A percentile compares a stretch with the other conserved stretches of the same genome.
phyloP scores from a whole-genome alignment of 2,113 vertebrate genomes.

The Catagonus wagneri region DNA sequence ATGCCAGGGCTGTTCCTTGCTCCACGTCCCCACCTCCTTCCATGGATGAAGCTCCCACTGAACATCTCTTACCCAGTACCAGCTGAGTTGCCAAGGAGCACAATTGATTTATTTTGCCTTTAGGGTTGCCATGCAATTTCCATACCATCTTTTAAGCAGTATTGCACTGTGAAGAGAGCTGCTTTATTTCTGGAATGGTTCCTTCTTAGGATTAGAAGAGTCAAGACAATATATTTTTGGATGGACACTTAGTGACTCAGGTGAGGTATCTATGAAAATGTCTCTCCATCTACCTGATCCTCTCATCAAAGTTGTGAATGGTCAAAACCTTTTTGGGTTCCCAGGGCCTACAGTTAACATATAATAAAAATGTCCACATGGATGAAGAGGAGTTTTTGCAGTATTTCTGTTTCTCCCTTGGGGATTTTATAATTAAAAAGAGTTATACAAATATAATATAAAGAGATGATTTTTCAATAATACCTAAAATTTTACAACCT shows the following conservation, averaged over 20 bases:
- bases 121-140: background rate
- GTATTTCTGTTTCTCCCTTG: background rate
- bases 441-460: background rate
- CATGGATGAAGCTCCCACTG: background rate
- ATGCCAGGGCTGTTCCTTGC: background rate
- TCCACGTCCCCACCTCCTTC: background rate
- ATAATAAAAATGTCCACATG: background rate
- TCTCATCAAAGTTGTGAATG: background rate
- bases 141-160: background rate
- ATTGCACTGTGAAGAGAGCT: background rate
- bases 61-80: accelerated
- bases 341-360: background rate
- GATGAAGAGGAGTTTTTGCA: background rate
- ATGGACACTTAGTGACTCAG: background rate
- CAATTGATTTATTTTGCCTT: background rate
- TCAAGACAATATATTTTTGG: background rate
- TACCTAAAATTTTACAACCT: background rate
- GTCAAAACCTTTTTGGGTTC: background rate
- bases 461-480: background rate
- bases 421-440: background rate
- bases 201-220: conserved; percentile 17
- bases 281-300: background rate
- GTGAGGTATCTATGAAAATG: background rate
- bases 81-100: background rate
- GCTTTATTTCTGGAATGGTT: conserved; percentile 5